Conservation (phyloP, 2,888 invertebrate species). For the Scaptomyza polygonia region DNA sequence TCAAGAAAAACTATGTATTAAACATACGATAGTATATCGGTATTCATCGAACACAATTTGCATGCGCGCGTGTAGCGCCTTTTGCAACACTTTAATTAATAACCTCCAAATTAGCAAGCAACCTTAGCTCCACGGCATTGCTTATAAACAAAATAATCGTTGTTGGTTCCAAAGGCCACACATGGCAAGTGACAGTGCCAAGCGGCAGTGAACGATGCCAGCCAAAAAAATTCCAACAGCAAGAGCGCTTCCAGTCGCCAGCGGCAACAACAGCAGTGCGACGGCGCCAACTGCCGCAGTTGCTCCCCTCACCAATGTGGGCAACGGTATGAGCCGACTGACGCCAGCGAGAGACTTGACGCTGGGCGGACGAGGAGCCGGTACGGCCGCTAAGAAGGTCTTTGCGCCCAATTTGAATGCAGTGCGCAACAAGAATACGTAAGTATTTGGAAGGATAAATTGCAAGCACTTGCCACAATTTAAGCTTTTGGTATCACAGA, state of each 20-base stretch:
- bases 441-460: slow-evolving; percentile 55
- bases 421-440: slow-evolving; percentile 86
- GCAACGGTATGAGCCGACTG: slow-evolving; percentile 67
- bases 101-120: slow-evolving; percentile 42
- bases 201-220: slow-evolving; percentile 44
- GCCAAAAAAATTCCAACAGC: slow-evolving; percentile 58
- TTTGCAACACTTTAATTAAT: slow-evolving; percentile 31
- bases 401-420: slow-evolving; percentile 87
- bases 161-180: slow-evolving; percentile 11
- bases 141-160: slow-evolving; percentile 5
- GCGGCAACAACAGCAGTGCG: slow-evolving; percentile 26
- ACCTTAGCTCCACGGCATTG: slow-evolving; percentile 12
- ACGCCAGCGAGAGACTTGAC: slow-evolving; percentile 87
- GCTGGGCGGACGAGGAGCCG: slow-evolving; percentile 84
- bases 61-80: slow-evolving; percentile 26
- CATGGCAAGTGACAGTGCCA: slow-evolving; percentile 39
- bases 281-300: slow-evolving; percentile 15
- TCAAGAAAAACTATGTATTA: neutral
- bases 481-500: slow-evolving; percentile 58
- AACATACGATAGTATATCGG: slow-evolving; percentile 13
- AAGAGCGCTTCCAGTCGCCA: slow-evolving; percentile 26
- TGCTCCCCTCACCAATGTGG: slow-evolving; percentile 30
- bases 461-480: neutral
- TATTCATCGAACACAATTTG: slow-evolving; percentile 10
- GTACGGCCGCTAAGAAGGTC: slow-evolving; percentile 85